Percentiles rank a stretch among this genome's conserved stretches.
phyloP scores from a whole-genome alignment of 1,140 invertebrate species.

The Melipona quadrifasciata region DNA sequence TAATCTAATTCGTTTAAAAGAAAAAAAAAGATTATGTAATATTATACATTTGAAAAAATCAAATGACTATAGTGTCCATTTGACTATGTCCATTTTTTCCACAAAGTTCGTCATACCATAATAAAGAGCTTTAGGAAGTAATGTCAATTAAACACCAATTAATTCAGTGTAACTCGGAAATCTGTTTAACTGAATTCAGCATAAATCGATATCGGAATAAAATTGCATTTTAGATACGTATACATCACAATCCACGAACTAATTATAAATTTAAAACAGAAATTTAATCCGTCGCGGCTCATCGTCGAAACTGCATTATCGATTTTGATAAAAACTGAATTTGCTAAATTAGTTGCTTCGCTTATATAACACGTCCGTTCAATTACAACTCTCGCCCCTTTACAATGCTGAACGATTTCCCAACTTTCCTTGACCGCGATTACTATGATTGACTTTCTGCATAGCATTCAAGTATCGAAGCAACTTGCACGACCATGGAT shows the following conservation, averaged over 20 bases:
- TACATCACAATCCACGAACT: background rate
- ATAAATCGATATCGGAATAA: background rate
- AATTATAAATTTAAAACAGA: background rate
- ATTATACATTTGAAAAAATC: too few relatives aligned
- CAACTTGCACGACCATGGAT: constrained; percentile 31
- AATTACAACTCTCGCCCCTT: background rate
- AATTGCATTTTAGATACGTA: background rate
- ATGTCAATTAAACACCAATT: too few relatives aligned
- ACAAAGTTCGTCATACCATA: too few relatives aligned
- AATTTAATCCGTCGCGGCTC: background rate
- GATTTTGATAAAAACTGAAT: background rate
- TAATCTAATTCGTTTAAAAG: too few relatives aligned
- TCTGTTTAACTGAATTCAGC: too few relatives aligned
- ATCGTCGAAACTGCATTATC: background rate
- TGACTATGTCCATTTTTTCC: too few relatives aligned
- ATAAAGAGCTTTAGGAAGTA: too few relatives aligned
- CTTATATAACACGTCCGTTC: too few relatives aligned
- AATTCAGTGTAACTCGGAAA: too few relatives aligned
- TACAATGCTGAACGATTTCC: constrained; percentile 4
- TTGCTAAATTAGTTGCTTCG: background rate
- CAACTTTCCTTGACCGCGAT: constrained; percentile 39
- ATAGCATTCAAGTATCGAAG: background rate
- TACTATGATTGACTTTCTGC: constrained; percentile 17
- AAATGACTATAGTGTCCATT: too few relatives aligned
- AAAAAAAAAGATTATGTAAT: too few relatives aligned